Evolutionary conservation across 2,113 vertebrate species (phyloP).

Genomic region (Emberiza fucata): DNA sequence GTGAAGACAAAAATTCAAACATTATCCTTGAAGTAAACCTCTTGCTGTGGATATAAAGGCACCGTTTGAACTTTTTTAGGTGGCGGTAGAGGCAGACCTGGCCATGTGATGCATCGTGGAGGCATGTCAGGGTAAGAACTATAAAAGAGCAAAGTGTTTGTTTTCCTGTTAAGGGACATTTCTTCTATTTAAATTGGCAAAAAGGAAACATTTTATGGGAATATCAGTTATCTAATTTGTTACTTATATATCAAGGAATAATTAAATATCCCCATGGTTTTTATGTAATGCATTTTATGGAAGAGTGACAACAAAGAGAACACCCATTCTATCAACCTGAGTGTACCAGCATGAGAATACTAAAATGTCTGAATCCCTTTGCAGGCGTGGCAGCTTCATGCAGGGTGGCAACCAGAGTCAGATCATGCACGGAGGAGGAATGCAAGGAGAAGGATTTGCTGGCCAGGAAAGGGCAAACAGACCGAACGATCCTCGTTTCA

Average conservation of each 20-base stretch:
- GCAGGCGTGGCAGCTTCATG: conserved; percentile 85
- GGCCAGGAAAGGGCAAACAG: conserved; percentile 76
- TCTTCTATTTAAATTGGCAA: background rate
- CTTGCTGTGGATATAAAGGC: background rate
- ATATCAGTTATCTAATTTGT: background rate
- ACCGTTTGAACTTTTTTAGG: conserved; percentile 2
- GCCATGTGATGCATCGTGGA: conserved; percentile 84
- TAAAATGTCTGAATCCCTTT: background rate
- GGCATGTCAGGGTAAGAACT: conserved; percentile 80
- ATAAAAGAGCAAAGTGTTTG: background rate
- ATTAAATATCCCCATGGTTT: background rate
- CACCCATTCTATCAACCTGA: background rate
- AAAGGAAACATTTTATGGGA: background rate
- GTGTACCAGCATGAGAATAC: background rate
- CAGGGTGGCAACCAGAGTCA: conserved; percentile 86
- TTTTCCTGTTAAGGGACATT: background rate
- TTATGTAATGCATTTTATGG: background rate
- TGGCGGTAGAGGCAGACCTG: conserved; percentile 83
- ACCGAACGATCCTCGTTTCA: conserved; percentile 76
- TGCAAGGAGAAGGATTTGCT: conserved; percentile 87
- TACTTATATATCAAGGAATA: background rate
- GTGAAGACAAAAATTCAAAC: background rate
- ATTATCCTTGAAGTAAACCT: background rate
- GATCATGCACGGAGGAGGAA: conserved; percentile 81
- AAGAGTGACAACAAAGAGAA: background rate